Base-by-base conservation (phyloP, 2,888 invertebrate genomes). In the Drosophila borealis region DNA sequence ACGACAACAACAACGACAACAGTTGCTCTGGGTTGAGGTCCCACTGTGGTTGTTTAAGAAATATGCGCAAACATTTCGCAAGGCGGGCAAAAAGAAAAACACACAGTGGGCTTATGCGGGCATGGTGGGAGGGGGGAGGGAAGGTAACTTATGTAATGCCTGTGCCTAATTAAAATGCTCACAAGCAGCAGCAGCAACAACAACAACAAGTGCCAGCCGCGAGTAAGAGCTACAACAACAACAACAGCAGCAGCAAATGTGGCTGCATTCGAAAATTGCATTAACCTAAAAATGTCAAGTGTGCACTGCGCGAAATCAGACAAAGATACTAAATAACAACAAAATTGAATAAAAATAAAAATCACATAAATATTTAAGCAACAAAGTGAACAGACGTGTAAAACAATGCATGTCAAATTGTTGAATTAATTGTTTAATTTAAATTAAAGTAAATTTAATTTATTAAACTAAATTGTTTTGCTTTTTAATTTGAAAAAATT, bases 231-330 rank as follows among this genome's bases (percentile, higher is more conserved):
- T 48, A 19, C 33, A 48, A 17, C 34, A 41, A 56, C 61, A 57
- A 41, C 56, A 61, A 55, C 37, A 63, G 44, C 55, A 57, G 37
- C 17, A 63, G 39, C 54, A 72, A 74, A 70, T 65, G 65, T 60
- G 64, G 42, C 67, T 39, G 71, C 65, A 66, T 80, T 74, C 77
- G 63, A 63, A 86, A 84, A 75, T 73, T 83, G 75, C 77, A 78
- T 79, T 81, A 78, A 75, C 79, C 81, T 79, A 65, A 75, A 83
- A 84, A 81, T 86, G 83, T 81, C 78, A 75, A 60, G 50, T 59
- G 41, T 70, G 49, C 81, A 81, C 74, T 66, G 50, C 34, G 41
- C 67, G 46, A 76, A 81, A 70, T 34, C 11, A 8, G 29, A 8
- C 8, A 8, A 29, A 29, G 29, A 29, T 8, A 8, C 8, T 8